phyloP scores from a whole-genome alignment of 2,797 vertebrate species.

The Vipera ursinii region DNA sequence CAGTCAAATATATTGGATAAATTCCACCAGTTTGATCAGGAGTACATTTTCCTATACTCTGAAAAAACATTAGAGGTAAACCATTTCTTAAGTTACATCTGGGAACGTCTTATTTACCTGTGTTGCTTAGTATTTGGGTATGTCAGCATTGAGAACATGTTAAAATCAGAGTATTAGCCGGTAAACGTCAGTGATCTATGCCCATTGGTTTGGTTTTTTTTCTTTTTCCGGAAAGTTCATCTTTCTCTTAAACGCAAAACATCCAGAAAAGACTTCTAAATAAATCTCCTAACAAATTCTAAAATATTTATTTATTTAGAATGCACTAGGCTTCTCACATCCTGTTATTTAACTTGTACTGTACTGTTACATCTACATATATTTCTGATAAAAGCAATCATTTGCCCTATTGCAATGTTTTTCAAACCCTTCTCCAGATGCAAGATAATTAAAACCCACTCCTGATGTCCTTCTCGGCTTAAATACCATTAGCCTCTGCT shows the following conservation, averaged over 20 bases:
- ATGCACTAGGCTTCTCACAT: constrained; percentile 52
- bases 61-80: neutral
- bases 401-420: constrained; percentile 46
- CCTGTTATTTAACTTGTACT: constrained; percentile 54
- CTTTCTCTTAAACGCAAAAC: neutral
- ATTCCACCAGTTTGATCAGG: constrained; percentile 29
- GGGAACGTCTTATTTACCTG: constrained; percentile 27
- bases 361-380: constrained; percentile 50
- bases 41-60: constrained; percentile 43
- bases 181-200: neutral
- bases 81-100: constrained; percentile 19
- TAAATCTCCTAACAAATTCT: neutral
- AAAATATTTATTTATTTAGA: constrained; percentile 60
- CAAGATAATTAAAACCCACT: constrained; percentile 49
- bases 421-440: constrained; percentile 44
- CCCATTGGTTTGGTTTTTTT: neutral
- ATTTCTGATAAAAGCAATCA: constrained; percentile 35
- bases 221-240: neutral
- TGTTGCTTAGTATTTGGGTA: neutral
- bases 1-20: constrained; percentile 34
- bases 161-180: neutral
- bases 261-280: neutral
- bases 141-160: neutral
- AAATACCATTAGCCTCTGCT: constrained; percentile 15
- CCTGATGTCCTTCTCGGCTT: constrained; percentile 40